Base-by-base conservation (phyloP, 2,797 vertebrate species). In the Myotis myotis region DNA sequence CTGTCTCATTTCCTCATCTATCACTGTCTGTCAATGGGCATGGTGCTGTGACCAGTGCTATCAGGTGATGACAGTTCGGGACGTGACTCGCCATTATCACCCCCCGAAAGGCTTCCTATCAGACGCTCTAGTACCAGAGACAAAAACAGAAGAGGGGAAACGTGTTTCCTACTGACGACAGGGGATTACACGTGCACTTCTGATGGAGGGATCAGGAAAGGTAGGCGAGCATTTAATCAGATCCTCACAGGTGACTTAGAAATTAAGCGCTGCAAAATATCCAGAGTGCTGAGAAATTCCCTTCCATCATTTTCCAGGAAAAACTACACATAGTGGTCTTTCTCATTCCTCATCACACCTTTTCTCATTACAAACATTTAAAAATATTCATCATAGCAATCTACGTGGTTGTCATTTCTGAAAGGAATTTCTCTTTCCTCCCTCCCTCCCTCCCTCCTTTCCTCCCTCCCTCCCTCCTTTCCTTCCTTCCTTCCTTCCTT, bases 51-150 rank as follows among this genome's bases (percentile, higher is more conserved):
- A 98, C 97, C 98, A 99, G 99, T 99, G 97, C 98, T 99, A 98
- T 99, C 99, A 98, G 99, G 99, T 98, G 99, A 99, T 98, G 99
- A 99, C 98, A 99, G 99, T 96, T 98, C 99, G 97, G 99, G 99
- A 98, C 99, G 99, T 98, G 99, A 99, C 98, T 98, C 99, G 96
- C 99, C 99, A 97, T 98, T 99, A 98, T 99, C 99, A 97, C 98
- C 99, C 93, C 99, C 99, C 97, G 99, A 99, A 98, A 98, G 98
- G 95, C 98, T 99, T 97, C 98, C 98, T 97, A 99, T 99, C 98
- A 99, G 99, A 97, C 98, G 99, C 66, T 99, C 99, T 98, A 99
- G 99, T 97, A 98, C 98, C 97, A 98, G 99, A 97, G 99, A 99
- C 97, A 99, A 99, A 98, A 99, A 99, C 98, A 98, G 98, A 96